Evolutionary conservation across 2,113 vertebrate species (phyloP), one percentile per base, ranked within the genome.

Genomic region (Petaurus breviceps): DNA sequence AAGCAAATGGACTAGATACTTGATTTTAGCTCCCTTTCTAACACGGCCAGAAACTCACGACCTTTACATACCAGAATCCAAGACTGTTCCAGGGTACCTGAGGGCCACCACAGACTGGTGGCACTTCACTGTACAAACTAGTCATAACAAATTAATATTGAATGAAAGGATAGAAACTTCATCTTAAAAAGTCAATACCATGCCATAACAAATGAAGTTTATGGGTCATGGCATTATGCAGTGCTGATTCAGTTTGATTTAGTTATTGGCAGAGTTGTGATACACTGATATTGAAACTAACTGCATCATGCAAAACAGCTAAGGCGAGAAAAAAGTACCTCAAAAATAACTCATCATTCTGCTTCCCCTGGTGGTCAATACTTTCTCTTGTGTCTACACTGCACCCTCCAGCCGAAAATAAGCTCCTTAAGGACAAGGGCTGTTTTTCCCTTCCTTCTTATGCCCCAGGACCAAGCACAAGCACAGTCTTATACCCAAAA

Each of bases 11-110:
- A 94, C 89, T 93, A 90, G 94, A 93, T n/a, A 96, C 19, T 94
- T 95, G 92, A 92, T 91, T 84, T 96, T 51, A 49, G 90, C 43
- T 25, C 61, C 31, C 24, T 95, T 94, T 93, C 93, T 94, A 95
- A n/a, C 84, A 49, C 53, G 91, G 77, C 12, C 68, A 92, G 90
- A 93, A 94, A 68, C 95, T 53, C 95, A 16, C 93, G 90, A 92
- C 90, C 95, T 46, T 94, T 8, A 95, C 23, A n/a, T 23, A 90
- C 6, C 14, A 11, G 51, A 90, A 94, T 68, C 23, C 95, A 94
- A 25, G 14, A 96, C 46, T 52, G 11, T 6, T 24, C 46, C 52
- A 91, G 0, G 94, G 92, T n/a, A 68, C 47, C 57, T 52, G 93
- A 93, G 26, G 77, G 52, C 46, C 90, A 93, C 51, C 31, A 93